These are phyloP conservation scores for Machimus rusticus DNA, from an alignment of 2,888 invertebrate genomes.

Conservation along the genomic window DNA sequence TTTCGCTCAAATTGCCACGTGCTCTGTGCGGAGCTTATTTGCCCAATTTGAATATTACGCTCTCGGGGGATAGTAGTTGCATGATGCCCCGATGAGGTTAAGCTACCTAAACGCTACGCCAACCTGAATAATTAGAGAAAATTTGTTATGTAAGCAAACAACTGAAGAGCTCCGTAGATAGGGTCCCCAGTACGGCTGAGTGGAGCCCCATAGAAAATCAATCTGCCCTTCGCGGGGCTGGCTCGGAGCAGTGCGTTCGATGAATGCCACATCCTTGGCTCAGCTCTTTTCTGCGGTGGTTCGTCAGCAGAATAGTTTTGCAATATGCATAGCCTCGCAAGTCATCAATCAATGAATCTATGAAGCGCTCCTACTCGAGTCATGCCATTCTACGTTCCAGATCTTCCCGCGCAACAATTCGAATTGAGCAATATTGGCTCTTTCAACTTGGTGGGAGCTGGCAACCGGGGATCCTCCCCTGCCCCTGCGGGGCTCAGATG, in stretches of 20 bases:
- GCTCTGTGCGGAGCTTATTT: neutral
- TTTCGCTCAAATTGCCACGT: neutral
- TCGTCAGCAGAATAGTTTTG: neutral
- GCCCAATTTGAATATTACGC: neutral
- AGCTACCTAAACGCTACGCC: neutral
- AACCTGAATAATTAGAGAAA: neutral
- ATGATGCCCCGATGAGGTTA: neutral
- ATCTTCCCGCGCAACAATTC: neutral
- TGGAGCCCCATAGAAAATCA: neutral
- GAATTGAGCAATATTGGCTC: neutral
- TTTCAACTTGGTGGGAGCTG: neutral
- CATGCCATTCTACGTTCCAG: neutral
- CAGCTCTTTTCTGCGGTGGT: neutral
- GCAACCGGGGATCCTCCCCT: neutral
- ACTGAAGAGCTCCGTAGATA: neutral
- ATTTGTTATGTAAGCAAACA: neutral
- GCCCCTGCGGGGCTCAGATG: neutral
- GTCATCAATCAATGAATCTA: neutral
- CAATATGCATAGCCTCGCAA: neutral
- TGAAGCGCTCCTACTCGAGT: neutral
- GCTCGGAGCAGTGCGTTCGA: neutral
- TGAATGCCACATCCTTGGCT: neutral
- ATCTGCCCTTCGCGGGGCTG: neutral
- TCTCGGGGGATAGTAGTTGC: neutral
- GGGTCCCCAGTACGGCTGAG: neutral